Evolutionary conservation across 2,113 vertebrate species (phyloP).

Genomic region (Calonectris borealis): DNA sequence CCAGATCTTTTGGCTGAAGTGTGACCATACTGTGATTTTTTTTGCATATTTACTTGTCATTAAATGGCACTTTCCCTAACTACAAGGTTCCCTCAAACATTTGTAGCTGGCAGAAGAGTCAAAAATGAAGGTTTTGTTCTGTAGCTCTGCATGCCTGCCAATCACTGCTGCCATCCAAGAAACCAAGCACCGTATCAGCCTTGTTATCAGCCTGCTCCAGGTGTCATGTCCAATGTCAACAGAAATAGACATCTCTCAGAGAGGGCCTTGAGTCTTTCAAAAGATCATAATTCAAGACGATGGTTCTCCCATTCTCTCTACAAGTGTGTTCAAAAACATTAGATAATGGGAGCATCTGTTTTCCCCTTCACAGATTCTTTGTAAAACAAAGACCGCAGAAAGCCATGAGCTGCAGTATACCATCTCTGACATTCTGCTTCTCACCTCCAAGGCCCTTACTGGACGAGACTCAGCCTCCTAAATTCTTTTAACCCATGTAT

Average conservation of each 20-base stretch:
- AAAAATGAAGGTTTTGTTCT: neutral
- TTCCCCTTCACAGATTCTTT: neutral
- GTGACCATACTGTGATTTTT: neutral
- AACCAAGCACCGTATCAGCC: neutral
- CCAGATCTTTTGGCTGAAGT: neutral
- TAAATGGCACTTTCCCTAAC: neutral
- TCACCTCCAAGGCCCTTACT: neutral
- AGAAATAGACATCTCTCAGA: neutral
- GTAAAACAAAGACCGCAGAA: neutral
- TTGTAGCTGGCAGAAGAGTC: neutral
- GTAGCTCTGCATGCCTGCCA: neutral
- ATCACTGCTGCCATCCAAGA: neutral
- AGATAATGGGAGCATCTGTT: neutral
- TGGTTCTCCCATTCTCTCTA: neutral
- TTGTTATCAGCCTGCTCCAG: neutral
- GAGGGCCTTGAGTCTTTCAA: neutral
- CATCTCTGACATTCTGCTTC: neutral
- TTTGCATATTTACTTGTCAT: neutral
- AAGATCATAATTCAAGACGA: neutral
- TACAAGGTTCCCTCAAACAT: neutral
- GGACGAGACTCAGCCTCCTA: neutral
- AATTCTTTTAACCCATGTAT: neutral
- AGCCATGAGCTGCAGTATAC: neutral
- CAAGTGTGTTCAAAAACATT: neutral
- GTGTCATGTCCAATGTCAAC: neutral